Evolutionary conservation across 1,140 invertebrate genomes (phyloP), one percentile per base, ranked within the genome.

Genomic region (Caenorhabditis tropicalis): DNA sequence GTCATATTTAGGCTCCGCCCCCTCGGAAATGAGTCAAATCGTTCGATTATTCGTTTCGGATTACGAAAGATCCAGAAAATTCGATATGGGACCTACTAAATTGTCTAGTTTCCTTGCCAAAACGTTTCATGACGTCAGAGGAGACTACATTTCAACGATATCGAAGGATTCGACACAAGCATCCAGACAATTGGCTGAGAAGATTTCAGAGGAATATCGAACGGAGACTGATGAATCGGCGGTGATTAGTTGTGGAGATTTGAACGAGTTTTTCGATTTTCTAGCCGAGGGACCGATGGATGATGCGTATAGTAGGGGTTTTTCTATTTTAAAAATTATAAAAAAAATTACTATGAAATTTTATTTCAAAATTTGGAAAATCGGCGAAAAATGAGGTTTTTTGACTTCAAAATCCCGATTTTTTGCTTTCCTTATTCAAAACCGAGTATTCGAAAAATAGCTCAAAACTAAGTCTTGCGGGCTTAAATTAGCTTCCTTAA

Each of bases 11-110:
- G 58, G 58, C 36, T 33, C 29, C 4, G 7, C n/a, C 36, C 36
- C 36, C 1, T 10, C 65, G 21, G 65, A 74, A 24, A 74, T 74
- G 65, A 19, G n/a, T 10, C n/a, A 3, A 4, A 43, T 74, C 15
- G 19, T 74, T 0, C 65, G 65, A 0, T 43, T 74, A 3, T 74
- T 74, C n/a, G 36, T 74, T 3, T 74, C 65, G 2, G 65, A 74
- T 24, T 74, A 46, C 36, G 65, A 74, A 15, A 39, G 65, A 24
- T 43, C 43, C 9, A 16, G 65, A 24, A 74, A 74, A 31, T 74
- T 74, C 36, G 65, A 74, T 36, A 74, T 74, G 65, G 65, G 65
- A 74, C 65, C 65, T 0, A 74, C 65, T 5, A 74, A 74, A 24
- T 19, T 74, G 12, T 33, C 65, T 16, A 43, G 65, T n/a, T 74